phyloP scores from a whole-genome alignment of 2,797 vertebrate genomes.

The Anas bernieri region DNA sequence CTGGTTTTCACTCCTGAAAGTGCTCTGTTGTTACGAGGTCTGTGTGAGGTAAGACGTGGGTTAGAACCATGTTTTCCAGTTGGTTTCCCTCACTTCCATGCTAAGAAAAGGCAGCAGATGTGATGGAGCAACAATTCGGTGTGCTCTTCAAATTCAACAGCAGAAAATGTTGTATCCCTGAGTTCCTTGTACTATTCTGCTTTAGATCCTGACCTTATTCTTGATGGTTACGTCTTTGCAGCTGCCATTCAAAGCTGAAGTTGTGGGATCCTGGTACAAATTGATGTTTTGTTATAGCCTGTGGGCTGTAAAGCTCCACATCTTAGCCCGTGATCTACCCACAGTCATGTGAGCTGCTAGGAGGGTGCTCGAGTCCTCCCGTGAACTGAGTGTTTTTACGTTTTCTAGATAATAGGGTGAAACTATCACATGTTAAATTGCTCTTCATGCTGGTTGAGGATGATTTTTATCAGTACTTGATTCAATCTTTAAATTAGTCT shows the following conservation, averaged over 20 bases:
- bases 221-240: not conserved
- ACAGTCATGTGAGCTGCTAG: not conserved
- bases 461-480: not conserved
- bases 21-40: not conserved
- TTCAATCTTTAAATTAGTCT: not conserved
- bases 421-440: not conserved
- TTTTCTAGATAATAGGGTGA: not conserved
- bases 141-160: fast-evolving
- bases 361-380: not conserved
- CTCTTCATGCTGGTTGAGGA: not conserved
- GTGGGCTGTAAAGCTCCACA: not conserved
- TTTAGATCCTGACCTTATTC: not conserved
- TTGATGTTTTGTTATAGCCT: not conserved
- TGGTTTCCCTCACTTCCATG: fast-evolving
- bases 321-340: not conserved
- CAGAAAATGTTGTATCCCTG: not conserved
- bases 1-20: not conserved
- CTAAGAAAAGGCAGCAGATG: not conserved
- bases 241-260: not conserved
- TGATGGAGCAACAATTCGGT: not conserved
- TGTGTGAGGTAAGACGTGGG: not conserved
- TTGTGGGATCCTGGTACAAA: not conserved
- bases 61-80: not conserved
- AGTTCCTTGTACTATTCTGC: not conserved
- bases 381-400: not conserved